Conservation (phyloP, 2,888 invertebrate genomes). For the Agrotis ipsilon region DNA sequence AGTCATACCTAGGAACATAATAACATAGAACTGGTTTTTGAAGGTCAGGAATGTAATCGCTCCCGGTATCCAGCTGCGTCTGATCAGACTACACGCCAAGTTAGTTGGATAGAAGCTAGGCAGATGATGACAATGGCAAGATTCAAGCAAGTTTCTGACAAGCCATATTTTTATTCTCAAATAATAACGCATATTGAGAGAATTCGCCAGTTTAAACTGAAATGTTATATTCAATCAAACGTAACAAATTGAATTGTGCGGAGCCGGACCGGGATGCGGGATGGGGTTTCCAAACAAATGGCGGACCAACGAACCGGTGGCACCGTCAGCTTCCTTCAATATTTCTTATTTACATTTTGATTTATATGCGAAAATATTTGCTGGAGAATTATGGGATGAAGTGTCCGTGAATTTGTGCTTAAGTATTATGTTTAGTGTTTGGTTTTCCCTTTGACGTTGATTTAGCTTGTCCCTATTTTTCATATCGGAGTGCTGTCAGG, state of each 20-base stretch:
- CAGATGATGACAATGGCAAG: background rate
- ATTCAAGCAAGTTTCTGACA: background rate
- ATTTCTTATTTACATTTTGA: conserved; percentile 63
- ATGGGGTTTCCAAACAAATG: conserved; percentile 78
- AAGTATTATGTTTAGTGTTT: background rate
- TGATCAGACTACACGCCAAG: no score
- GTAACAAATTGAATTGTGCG: conserved; percentile 73
- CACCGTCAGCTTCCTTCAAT: conserved; percentile 59
- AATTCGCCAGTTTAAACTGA: conserved; percentile 54
- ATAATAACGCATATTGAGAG: conserved; percentile 50
- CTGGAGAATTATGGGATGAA: conserved; percentile 27
- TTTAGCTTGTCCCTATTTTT: no score
- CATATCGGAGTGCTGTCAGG: no score
- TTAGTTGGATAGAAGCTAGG: no score
- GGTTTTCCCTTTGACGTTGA: background rate
- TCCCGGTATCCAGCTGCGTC: no score
- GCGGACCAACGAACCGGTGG: conserved; percentile 75
- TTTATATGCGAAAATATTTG: conserved; percentile 55
- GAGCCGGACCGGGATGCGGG: conserved; percentile 67
- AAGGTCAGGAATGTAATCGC: no score
- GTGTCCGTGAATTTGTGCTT: conserved; percentile 1
- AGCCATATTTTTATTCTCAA: conserved; percentile 33
- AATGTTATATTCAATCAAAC: conserved; percentile 64
- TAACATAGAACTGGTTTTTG: no score
- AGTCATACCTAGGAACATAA: no score